Percentiles rank a stretch among this genome's conserved stretches.
phyloP scores from a whole-genome alignment of 2,888 invertebrate genomes.

The Abrostola triplasia region DNA sequence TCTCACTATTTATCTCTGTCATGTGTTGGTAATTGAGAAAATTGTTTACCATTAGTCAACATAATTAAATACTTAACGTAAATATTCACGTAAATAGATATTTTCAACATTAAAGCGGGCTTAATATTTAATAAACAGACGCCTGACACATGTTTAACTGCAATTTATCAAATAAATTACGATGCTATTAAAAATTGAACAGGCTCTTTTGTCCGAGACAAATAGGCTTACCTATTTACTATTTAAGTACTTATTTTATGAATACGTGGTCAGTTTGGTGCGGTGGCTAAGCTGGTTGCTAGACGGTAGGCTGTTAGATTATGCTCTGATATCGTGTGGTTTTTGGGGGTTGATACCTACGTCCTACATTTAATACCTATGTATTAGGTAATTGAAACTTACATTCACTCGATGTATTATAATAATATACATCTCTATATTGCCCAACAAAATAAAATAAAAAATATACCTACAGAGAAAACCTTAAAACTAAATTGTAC shows the following conservation, averaged over 20 bases:
- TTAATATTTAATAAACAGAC: background rate
- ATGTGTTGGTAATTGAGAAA: background rate
- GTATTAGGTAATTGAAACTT: too few relatives aligned
- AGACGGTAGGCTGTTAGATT: too few relatives aligned
- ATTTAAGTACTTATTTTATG: background rate
- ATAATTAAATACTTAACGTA: background rate
- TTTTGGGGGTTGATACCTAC: too few relatives aligned
- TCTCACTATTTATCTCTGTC: background rate
- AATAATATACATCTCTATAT: too few relatives aligned
- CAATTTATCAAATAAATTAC: background rate
- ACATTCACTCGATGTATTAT: too few relatives aligned
- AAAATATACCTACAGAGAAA: too few relatives aligned
- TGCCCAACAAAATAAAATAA: too few relatives aligned
- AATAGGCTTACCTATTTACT: background rate
- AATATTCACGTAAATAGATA: background rate
- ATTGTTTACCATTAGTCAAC: too few relatives aligned
- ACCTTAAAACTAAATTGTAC: too few relatives aligned
- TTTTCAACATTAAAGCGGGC: background rate
- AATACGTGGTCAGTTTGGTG: background rate
- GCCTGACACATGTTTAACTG: conserved; percentile 9
- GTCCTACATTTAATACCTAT: too few relatives aligned
- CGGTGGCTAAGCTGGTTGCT: too few relatives aligned
- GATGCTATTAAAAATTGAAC: conserved; percentile 11
- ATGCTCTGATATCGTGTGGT: too few relatives aligned
- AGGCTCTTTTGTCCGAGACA: conserved; percentile 6